Evolutionary conservation across 2,888 invertebrate genomes (phyloP), one percentile per base, ranked within the genome.

Genomic region (Chrysolina americana): DNA sequence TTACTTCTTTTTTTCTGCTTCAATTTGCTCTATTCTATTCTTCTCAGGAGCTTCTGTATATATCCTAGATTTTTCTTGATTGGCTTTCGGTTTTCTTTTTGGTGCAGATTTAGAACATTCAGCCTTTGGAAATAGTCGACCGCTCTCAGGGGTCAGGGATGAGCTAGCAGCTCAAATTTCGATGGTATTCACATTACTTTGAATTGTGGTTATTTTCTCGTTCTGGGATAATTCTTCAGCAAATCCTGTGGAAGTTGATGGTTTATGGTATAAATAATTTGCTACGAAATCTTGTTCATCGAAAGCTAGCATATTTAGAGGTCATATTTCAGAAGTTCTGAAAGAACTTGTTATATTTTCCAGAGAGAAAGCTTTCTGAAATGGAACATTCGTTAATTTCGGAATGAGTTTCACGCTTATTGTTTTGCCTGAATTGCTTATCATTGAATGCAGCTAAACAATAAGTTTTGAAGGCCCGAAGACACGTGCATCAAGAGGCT

Each of bases 381-480:
- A 17, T 41, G 41, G 64, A 28, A 1, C n/a, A 0, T 64, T 64
- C 9, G 64, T 41, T 8, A 64, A 19, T 41, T 64, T n/a, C 6
- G 64, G 17, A n/a, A 64, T 41, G 5, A 41, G 6, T 19, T 13
- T 64, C 6, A 64, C 15, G 4, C 41, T 36, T 5, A 64, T 64
- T 2, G 41, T 64, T 36, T 41, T 64, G 10, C 41, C 64, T 1
- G n/a, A 41, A 41, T 64, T 8, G n/a, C 36, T n/a, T 11, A 41
- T 64, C 36, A 64, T 64, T 64, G 19, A 64, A 64, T 1, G 64
- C n/a, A n/a, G n/a, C n/a, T n/a, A 36, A 1, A 64, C 64, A 41
- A 2, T 41, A 9, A 1, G 9, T 64, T 41, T 41, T 13, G 41
- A 64, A 64, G 64, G 64, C 41, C 15, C 64, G 41, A 21, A 62